Percentiles rank a stretch among this genome's conserved stretches.
phyloP scores from a whole-genome alignment of 2,888 invertebrate genomes.

The Salpingus planirostris region DNA sequence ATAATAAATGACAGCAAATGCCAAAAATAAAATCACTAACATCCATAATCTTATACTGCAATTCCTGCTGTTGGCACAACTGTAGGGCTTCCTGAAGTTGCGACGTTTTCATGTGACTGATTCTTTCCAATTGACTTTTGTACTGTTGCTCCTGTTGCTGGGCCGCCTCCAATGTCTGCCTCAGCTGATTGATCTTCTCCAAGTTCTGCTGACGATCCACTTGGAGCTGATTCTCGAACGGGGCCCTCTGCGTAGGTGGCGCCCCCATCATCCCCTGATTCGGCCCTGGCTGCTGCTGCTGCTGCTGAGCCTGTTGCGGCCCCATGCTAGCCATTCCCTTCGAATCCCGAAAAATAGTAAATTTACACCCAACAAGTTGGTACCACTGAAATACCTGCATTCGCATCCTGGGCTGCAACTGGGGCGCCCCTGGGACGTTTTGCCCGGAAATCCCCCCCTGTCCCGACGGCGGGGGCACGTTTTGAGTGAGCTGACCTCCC shows the following conservation, averaged over 20 bases:
- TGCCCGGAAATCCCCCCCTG: conserved; percentile 33
- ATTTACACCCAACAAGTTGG: too few species aligned
- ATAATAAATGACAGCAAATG: too few species aligned
- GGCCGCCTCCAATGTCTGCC: conserved; percentile 70
- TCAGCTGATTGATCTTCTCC: conserved; percentile 65
- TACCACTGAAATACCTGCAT: conserved; percentile 25
- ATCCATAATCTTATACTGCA: conserved; percentile 69
- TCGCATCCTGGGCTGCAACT: conserved; percentile 33
- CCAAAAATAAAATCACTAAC: conserved; percentile 36
- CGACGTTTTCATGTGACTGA: conserved; percentile 52
- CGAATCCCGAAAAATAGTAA: too few species aligned
- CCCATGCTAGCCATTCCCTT: conserved; percentile 20
- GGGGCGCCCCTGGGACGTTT: conserved; percentile 34
- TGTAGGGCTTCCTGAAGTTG: conserved; percentile 58
- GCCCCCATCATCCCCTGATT: conserved; percentile 29
- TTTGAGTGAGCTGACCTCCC: conserved; percentile 51
- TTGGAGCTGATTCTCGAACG: conserved; percentile 52
- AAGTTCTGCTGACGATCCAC: conserved; percentile 70
- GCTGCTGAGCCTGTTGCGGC: conserved; percentile 25
- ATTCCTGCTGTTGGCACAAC: conserved; percentile 69
- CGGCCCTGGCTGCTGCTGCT: conserved; percentile 24
- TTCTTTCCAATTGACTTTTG: conserved; percentile 67
- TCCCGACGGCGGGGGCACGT: conserved; percentile 40
- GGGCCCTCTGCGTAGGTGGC: conserved; percentile 26
- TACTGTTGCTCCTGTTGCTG: conserved; percentile 72